These are phyloP conservation scores for Neosilurus mollespiculum DNA, from an alignment of 2,797 vertebrate species.

Conservation along the genomic window DNA sequence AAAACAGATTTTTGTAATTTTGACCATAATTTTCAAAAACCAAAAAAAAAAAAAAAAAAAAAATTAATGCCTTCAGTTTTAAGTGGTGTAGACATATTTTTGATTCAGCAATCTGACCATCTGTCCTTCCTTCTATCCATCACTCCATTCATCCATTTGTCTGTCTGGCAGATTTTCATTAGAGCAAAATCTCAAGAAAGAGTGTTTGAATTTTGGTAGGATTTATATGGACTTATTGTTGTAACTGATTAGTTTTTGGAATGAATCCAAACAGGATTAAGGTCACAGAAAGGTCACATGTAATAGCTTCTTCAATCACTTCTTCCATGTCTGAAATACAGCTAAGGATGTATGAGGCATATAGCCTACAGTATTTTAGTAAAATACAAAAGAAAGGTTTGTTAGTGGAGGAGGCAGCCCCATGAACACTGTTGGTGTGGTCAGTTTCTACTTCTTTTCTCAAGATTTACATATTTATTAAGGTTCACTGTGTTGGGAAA, in stretches of 20 bases:
- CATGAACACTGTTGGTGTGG: neutral
- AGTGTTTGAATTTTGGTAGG: neutral
- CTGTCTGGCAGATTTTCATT: neutral
- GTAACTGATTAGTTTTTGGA: constrained; percentile 3
- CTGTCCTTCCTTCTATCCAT: neutral
- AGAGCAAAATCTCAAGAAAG: neutral
- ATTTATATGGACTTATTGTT: neutral
- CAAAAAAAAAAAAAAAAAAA: no score
- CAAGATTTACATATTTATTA: neutral
- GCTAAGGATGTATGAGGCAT: neutral
- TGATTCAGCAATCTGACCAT: no score
- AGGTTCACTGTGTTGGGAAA: no score
- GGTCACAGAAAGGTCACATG: neutral
- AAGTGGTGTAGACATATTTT: neutral
- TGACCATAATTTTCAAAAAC: neutral
- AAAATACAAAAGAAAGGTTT: neutral
- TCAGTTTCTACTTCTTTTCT: neutral
- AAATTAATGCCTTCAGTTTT: neutral
- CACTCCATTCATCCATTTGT: neutral
- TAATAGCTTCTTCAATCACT: neutral
- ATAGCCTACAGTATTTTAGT: no score
- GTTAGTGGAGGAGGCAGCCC: neutral
- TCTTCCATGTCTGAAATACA: neutral
- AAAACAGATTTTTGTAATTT: neutral
- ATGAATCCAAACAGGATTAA: neutral